These are phyloP conservation scores for Peribatodes rhomboidaria DNA, from an alignment of 2,888 invertebrate species.

Conservation along the genomic window DNA sequence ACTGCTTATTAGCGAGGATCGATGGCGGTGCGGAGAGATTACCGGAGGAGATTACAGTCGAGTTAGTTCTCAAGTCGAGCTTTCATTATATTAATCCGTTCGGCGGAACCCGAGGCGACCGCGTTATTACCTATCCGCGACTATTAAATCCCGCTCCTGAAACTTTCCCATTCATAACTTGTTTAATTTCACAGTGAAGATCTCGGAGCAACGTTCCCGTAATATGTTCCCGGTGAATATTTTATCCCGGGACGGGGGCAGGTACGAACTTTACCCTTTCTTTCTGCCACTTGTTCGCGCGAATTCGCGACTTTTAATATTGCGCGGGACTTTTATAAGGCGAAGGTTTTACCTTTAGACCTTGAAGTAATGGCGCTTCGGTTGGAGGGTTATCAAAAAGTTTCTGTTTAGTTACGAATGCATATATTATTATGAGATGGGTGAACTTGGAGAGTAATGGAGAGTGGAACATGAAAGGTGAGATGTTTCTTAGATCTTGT, in stretches of 20 bases:
- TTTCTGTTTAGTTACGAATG: conserved; percentile 35
- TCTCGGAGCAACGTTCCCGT: conserved; percentile 55
- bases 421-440: conserved; percentile 16
- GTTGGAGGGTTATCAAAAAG: conserved; percentile 31
- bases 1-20: conserved; percentile 9
- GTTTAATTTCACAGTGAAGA: conserved; percentile 69
- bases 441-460: conserved; percentile 1
- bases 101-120: conserved; percentile 45
- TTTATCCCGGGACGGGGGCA: conserved; percentile 54
- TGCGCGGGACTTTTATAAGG: conserved; percentile 45
- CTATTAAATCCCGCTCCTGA: conserved; percentile 60
- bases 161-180: conserved; percentile 70
- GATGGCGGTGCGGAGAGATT: conserved; percentile 12
- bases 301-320: conserved; percentile 66
- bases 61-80: conserved; percentile 28
- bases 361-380: conserved; percentile 24
- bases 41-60: conserved; percentile 22
- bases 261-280: conserved; percentile 57
- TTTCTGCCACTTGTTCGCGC: conserved; percentile 62
- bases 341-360: conserved; percentile 22
- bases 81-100: conserved; percentile 35
- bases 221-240: conserved; percentile 67
- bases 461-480: conserved; percentile 4
- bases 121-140: conserved; percentile 60
- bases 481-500: not conserved